Percentiles rank a stretch among this genome's conserved stretches.
phyloP scores from a whole-genome alignment of 1,140 invertebrate genomes.

The Cyclargus thomasi region DNA sequence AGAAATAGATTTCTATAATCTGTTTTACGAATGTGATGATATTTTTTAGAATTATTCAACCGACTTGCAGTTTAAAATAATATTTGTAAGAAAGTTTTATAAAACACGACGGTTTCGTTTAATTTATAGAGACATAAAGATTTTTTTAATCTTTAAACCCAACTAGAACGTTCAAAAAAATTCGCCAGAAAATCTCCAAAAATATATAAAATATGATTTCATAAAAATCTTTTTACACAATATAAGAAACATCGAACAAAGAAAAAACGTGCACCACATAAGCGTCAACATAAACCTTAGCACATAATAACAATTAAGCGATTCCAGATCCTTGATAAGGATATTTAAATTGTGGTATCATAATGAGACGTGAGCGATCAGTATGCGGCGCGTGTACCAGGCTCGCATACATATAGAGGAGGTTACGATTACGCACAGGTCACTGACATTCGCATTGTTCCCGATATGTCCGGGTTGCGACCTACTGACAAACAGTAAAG shows the following conservation, averaged over 20 bases:
- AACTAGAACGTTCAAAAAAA: no score
- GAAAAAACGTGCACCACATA: no score
- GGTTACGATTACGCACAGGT: slow-evolving; percentile 22
- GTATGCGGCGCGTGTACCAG: slow-evolving; percentile 21
- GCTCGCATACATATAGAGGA: slow-evolving; percentile 21
- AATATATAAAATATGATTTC: no score
- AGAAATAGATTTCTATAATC: slow-evolving; percentile 13
- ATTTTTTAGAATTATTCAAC: not conserved
- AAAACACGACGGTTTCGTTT: no score
- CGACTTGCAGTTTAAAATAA: no score
- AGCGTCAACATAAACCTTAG: no score
- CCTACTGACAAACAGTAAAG: not conserved
- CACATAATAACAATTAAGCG: not conserved
- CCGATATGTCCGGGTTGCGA: not conserved
- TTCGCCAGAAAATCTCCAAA: no score
- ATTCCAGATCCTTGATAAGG: not conserved
- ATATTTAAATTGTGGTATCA: not conserved
- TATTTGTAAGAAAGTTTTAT: no score
- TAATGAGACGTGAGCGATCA: not conserved
- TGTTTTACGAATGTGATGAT: not conserved
- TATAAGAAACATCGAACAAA: no score
- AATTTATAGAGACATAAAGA: no score
- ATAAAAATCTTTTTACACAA: no score
- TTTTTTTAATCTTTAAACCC: no score
- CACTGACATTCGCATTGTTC: slow-evolving; percentile 23